Percentiles rank a stretch among this genome's conserved stretches.
Conservation (phyloP, 2,113 vertebrate genomes). For the Hippocampus barbouri region DNA sequence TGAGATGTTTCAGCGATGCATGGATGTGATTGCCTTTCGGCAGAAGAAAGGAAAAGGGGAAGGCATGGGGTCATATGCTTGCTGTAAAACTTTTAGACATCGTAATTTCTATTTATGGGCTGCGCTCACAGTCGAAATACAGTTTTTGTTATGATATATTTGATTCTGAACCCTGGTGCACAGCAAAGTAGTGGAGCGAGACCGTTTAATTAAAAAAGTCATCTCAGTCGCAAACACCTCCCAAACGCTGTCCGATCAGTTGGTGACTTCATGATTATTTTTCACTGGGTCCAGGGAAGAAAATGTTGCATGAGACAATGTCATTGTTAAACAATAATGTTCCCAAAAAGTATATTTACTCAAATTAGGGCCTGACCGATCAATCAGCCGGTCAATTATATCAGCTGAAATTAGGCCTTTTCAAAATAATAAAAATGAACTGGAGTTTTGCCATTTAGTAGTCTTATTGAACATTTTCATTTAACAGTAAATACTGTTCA, state of each 20-base stretch:
- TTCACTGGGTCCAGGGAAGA: not conserved
- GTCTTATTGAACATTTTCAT: too few relatives aligned
- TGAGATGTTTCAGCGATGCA: not conserved
- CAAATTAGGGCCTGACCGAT: too few relatives aligned
- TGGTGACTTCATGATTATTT: not conserved
- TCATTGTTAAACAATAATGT: not conserved
- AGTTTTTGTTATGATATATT: not conserved
- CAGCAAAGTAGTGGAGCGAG: not conserved
- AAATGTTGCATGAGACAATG: not conserved
- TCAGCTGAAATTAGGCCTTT: too few relatives aligned
- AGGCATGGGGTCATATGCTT: not conserved
- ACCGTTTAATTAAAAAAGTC: not conserved
- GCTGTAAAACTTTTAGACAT: not conserved
- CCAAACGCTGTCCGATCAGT: not conserved
- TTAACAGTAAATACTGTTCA: too few relatives aligned
- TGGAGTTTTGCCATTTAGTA: too few relatives aligned
- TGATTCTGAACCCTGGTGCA: not conserved
- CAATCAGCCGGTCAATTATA: too few relatives aligned
- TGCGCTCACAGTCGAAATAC: not conserved
- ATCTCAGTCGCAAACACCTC: not conserved
- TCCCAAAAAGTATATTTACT: not conserved
- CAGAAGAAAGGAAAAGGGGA: not conserved
- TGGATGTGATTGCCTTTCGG: not conserved
- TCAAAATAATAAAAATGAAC: too few relatives aligned
- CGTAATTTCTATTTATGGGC: not conserved